These are phyloP conservation scores for Crocallis elinguaria DNA, from an alignment of 2,888 invertebrate genomes.

Conservation along the genomic window DNA sequence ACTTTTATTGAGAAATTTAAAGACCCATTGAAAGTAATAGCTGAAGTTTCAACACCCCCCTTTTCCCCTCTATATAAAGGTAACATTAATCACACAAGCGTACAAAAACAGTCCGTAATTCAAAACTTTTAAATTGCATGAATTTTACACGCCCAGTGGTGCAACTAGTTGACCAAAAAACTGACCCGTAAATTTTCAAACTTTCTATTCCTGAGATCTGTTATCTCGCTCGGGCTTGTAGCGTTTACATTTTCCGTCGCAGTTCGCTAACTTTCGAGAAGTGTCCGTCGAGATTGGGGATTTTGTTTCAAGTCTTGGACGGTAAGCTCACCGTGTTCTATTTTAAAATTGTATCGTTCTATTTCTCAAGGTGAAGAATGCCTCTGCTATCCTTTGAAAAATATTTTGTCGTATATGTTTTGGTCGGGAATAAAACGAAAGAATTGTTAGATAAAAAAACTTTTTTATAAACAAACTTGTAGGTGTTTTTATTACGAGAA, in stretches of 20 bases:
- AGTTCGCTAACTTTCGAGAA: slow-evolving; percentile 24
- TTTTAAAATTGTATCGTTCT: slow-evolving; percentile 30
- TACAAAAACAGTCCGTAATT: slow-evolving; percentile 57
- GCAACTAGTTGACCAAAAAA: slow-evolving; percentile 52
- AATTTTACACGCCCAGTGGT: slow-evolving; percentile 54
- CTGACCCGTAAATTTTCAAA: slow-evolving; percentile 59
- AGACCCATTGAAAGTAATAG: slow-evolving; percentile 70
- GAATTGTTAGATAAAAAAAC: slow-evolving; percentile 16
- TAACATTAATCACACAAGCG: slow-evolving; percentile 55
- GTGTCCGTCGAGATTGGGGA: slow-evolving; percentile 27
- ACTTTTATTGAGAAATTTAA: slow-evolving; percentile 75
- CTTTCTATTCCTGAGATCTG: slow-evolving; percentile 54
- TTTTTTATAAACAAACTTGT: slow-evolving; percentile 33
- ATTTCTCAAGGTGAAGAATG: slow-evolving; percentile 35
- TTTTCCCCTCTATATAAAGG: slow-evolving; percentile 38
- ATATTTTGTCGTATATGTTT: slow-evolving; percentile 12
- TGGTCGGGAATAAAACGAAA: slow-evolving; percentile 8
- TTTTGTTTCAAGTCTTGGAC: slow-evolving; percentile 20
- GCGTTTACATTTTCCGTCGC: slow-evolving; percentile 44
- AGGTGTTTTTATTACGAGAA: slow-evolving; percentile 26
- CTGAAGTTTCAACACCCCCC: slow-evolving; percentile 54
- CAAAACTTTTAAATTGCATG: slow-evolving; percentile 59
- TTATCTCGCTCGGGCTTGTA: slow-evolving; percentile 46
- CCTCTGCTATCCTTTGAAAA: slow-evolving; percentile 6
- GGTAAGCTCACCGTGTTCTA: slow-evolving; percentile 32